Conservation (phyloP, 2,888 invertebrate genomes). For the Cyrtodaria siliqua region DNA sequence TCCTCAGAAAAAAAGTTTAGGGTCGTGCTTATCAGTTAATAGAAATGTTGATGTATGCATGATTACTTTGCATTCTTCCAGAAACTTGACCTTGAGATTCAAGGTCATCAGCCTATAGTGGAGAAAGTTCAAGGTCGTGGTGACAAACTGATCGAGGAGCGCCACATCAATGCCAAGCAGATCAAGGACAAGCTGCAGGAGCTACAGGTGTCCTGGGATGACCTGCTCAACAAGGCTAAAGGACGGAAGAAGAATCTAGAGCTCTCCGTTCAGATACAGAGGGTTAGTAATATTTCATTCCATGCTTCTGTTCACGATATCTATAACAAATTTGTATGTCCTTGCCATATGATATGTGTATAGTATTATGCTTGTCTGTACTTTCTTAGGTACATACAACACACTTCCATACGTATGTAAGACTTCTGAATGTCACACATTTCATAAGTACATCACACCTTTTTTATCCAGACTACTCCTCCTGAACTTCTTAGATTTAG, state of each 20-base stretch:
- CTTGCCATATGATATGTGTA: no score
- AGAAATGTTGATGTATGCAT: not conserved
- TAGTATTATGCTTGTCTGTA: no score
- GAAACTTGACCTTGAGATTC: constrained; percentile 96
- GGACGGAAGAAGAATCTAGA: constrained; percentile 93
- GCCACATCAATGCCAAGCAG: constrained; percentile 93
- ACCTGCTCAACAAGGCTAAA: constrained; percentile 90
- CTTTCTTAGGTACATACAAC: no score
- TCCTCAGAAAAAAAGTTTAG: no score
- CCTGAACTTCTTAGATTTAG: no score
- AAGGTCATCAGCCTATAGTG: constrained; percentile 94
- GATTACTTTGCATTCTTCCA: constrained; percentile 79
- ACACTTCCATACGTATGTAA: no score
- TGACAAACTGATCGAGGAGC: constrained; percentile 90
- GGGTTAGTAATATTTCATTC: constrained; percentile 86
- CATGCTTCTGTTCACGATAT: no score
- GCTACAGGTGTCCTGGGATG: constrained; percentile 91
- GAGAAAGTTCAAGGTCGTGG: constrained; percentile 94
- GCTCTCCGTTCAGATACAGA: constrained; percentile 94
- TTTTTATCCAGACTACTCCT: no score
- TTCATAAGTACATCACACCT: no score
- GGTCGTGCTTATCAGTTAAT: no score
- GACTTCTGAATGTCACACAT: no score
- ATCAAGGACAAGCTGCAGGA: constrained; percentile 92
- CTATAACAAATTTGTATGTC: no score